A percentile compares a stretch with the other conserved stretches of the same genome.
These are phyloP conservation scores for Pseudopodoces humilis DNA, from an alignment of 2,113 vertebrate species.

Conservation along the genomic window DNA sequence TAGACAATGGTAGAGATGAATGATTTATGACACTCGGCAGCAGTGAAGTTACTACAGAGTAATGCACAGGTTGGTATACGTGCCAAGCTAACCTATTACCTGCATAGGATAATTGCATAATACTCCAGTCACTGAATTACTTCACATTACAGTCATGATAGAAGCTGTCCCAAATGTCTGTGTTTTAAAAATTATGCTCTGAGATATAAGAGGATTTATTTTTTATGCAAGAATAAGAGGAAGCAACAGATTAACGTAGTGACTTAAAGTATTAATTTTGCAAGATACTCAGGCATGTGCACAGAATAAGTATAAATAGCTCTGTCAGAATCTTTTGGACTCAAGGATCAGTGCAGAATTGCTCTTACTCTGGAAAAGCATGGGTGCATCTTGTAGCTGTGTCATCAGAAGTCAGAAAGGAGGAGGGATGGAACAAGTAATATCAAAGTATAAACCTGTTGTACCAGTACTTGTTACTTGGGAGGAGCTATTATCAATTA, in stretches of 20 bases:
- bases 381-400: neutral
- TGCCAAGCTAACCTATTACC: neutral
- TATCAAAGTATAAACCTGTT: neutral
- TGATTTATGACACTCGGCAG: neutral
- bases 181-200: neutral
- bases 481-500: neutral
- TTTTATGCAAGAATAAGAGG: neutral
- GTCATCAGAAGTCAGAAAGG: neutral
- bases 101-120: neutral
- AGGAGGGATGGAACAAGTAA: neutral
- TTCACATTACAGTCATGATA: neutral
- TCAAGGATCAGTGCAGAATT: neutral
- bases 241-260: neutral
- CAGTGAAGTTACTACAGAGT: neutral
- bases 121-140: neutral
- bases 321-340: neutral
- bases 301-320: neutral
- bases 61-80: rapidly evolving
- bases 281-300: neutral
- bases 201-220: neutral
- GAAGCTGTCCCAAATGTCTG: neutral
- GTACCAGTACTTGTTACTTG: neutral
- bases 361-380: neutral
- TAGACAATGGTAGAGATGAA: neutral
- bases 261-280: neutral